Evolutionary conservation across 1,140 invertebrate genomes (phyloP).

Genomic region (Drusus annulatus): DNA sequence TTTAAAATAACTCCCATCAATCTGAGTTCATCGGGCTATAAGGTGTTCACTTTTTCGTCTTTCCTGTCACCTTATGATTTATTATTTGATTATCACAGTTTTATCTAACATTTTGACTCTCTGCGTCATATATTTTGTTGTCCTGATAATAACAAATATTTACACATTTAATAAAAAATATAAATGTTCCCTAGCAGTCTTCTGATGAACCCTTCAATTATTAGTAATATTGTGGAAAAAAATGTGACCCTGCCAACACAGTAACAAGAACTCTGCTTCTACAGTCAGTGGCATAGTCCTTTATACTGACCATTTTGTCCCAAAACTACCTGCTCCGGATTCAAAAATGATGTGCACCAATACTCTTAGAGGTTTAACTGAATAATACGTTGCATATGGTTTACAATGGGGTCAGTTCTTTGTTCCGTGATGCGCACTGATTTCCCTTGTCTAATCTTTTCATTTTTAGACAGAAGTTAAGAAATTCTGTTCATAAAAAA

Average conservation of each 20-base stretch:
- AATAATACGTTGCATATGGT: neutral
- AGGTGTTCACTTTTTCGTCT: too few relatives aligned
- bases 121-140: too few relatives aligned
- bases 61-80: too few relatives aligned
- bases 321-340: slow-evolving; percentile 31
- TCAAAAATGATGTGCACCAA: neutral
- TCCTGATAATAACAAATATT: too few relatives aligned
- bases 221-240: neutral
- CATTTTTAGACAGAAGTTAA: neutral
- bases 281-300: slow-evolving; percentile 23
- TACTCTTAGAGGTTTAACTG: neutral
- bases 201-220: neutral
- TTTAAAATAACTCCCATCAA: too few relatives aligned
- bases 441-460: neutral
- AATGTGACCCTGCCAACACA: neutral
- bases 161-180: too few relatives aligned
- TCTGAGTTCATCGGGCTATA: too few relatives aligned
- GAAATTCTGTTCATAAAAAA: too few relatives aligned
- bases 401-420: neutral
- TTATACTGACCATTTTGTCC: slow-evolving; percentile 20
- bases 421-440: slow-evolving; percentile 7
- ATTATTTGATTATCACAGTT: too few relatives aligned
- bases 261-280: too few relatives aligned
- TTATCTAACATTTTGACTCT: too few relatives aligned
- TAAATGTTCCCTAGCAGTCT: neutral